Evolutionary conservation across 2,797 vertebrate genomes (phyloP).

Genomic region (Luscinia megarhynchos): DNA sequence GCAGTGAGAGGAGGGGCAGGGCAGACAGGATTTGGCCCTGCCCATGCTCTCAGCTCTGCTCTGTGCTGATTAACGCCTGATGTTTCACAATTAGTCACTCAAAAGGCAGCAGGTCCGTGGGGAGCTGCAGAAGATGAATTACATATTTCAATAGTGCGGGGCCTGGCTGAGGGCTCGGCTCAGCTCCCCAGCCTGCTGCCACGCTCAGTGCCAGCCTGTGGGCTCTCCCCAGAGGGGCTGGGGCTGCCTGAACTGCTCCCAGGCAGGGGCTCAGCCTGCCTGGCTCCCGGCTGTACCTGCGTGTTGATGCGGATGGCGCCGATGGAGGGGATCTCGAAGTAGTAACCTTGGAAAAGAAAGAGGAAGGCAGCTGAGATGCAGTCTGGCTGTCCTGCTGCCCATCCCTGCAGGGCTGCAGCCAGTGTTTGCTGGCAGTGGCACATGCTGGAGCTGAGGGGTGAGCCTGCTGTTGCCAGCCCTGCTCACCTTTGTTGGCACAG

Average conservation of each 20-base stretch:
- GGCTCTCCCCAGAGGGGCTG: not conserved
- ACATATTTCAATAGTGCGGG: not conserved
- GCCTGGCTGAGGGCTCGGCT: not conserved
- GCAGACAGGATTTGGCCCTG: not conserved
- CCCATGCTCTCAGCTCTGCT: not conserved
- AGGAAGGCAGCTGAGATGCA: not conserved
- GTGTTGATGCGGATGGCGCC: slow-evolving; percentile 99
- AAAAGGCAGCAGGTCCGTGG: not conserved
- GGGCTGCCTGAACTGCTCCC: not conserved
- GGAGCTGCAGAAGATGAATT: slow-evolving; percentile 34
- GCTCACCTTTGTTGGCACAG: slow-evolving; percentile 95
- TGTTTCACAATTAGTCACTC: slow-evolving; percentile 55
- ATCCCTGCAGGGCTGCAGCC: not conserved
- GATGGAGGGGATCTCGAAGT: slow-evolving; percentile 98
- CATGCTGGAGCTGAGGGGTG: fast-evolving
- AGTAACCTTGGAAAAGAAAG: slow-evolving; percentile 87
- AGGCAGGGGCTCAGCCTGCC: not conserved
- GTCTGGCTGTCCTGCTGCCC: not conserved
- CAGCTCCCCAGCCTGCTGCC: not conserved
- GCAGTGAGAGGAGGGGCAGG: not conserved
- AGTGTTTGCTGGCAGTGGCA: fast-evolving
- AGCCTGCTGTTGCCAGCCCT: fast-evolving
- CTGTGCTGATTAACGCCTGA: not conserved
- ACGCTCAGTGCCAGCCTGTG: not conserved
- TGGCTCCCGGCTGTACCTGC: slow-evolving; percentile 81